A percentile compares a stretch with the other conserved stretches of the same genome.
Conservation (phyloP, 2,113 vertebrate species). For the Peucedramus taeniatus region DNA sequence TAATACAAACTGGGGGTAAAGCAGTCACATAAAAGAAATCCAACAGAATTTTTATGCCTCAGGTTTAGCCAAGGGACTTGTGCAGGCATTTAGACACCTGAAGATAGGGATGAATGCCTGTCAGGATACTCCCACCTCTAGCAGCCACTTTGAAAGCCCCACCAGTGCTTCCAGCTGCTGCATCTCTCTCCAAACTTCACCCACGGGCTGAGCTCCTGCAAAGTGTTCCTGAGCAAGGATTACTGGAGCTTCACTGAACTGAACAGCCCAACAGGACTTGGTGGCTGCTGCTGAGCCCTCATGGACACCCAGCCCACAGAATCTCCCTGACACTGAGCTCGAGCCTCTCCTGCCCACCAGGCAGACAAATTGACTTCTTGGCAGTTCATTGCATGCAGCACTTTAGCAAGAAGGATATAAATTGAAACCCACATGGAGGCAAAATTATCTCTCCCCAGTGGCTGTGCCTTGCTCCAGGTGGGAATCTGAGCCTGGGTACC, state of each 20-base stretch:
- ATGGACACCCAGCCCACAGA: accelerated
- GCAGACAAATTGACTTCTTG: neutral
- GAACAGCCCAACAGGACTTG: neutral
- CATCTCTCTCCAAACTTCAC: neutral
- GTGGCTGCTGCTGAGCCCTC: neutral
- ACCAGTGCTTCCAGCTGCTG: neutral
- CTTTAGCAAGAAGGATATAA: neutral
- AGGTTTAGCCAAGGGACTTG: neutral
- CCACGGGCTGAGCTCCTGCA: neutral
- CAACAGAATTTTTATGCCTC: neutral
- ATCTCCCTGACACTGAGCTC: neutral
- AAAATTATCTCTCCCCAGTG: neutral
- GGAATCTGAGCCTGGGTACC: neutral
- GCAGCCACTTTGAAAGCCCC: neutral
- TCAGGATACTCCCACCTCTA: neutral
- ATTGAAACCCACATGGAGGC: neutral
- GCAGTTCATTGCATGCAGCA: neutral
- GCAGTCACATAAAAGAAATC: neutral
- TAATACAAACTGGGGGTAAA: neutral
- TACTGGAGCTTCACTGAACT: neutral
- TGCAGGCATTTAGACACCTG: neutral
- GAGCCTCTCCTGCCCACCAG: accelerated
- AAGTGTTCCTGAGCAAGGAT: neutral
- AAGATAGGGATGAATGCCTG: neutral
- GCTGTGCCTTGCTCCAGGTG: accelerated